Evolutionary conservation across 2,113 vertebrate genomes (phyloP), one percentile per base, ranked within the genome.

Genomic region (Dendrocopos noguchii): DNA sequence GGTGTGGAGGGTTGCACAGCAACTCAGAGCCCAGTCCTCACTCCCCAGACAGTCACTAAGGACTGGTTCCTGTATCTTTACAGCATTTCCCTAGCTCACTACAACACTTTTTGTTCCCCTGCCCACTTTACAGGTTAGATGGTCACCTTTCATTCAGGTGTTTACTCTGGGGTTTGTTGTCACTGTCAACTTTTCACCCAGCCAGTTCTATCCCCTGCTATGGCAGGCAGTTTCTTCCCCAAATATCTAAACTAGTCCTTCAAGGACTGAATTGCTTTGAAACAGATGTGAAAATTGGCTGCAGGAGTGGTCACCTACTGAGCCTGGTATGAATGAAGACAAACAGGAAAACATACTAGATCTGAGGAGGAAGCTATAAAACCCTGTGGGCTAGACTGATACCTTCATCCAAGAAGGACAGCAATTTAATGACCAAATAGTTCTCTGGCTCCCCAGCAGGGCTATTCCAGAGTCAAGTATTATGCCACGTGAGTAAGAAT

Each of bases 211-310:
- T 39, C 8, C 50, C 8, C 24, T 3, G 0, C 42, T 22, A 42
- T 13, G 67, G 71, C 18, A 72, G 34, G 87, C 28, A 59, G n/a
- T 28, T 92, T 84, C 84, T 72, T 76, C 71, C 39, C 59, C 39
- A 21, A 87, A 57, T 73, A 57, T 74, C 60, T 80, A n/a, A 94
- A 87, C 71, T 76, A 67, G 59, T 66, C 75, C 6, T 1, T 79
- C 63, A 86, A 84, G 67, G 55, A 73, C 67, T n/a, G 64, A 87
- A 70, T 19, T 84, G 55, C 84, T 87, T 28, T 79, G 90, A 94
- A 96, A 95, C 94, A 95, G 95, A 96, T 95, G 94, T 96, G 91
- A 84, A 95, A 95, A 92, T 82, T 96, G 93, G 95, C 94, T 92
- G 78, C 44, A 79, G 93, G 55, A 80, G 84, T 89, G 79, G 84